These are phyloP conservation scores for Spodoptera frugiperda DNA, from an alignment of 1,140 invertebrate species.

Conservation along the genomic window DNA sequence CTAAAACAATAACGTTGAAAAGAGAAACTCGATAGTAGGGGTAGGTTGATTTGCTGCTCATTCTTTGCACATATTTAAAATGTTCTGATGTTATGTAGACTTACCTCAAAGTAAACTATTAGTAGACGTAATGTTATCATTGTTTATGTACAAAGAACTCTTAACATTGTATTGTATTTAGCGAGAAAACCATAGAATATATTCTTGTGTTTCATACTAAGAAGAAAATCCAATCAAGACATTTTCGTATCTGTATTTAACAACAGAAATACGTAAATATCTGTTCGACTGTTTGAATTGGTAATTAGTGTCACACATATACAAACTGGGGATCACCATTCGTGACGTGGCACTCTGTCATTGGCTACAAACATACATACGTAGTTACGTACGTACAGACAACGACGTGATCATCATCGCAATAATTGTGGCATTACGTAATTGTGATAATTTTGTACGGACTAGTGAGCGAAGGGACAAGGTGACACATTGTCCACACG, in stretches of 20 bases:
- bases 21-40: too few relatives aligned
- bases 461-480: slow-evolving; percentile 3
- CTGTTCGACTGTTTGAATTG: slow-evolving; percentile 2
- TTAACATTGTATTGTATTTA: too few relatives aligned
- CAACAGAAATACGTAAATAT: neutral
- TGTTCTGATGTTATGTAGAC: neutral
- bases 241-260: too few relatives aligned
- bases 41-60: too few relatives aligned
- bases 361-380: slow-evolving; percentile 6
- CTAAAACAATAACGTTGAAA: too few relatives aligned
- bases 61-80: neutral
- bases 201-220: too few relatives aligned
- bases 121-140: slow-evolving; percentile 1
- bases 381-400: neutral
- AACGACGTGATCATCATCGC: slow-evolving; percentile 27
- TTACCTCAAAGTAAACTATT: neutral
- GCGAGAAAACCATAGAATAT: too few relatives aligned
- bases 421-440: slow-evolving; percentile 43
- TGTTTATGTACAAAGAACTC: neutral
- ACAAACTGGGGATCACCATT: slow-evolving; percentile 27
- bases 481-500: slow-evolving; percentile 25
- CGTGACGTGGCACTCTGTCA: slow-evolving; percentile 13
- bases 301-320: neutral
- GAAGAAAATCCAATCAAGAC: too few relatives aligned
- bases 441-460: slow-evolving; percentile 41